These are phyloP conservation scores for Varanus komodoensis DNA, from an alignment of 2,113 vertebrate genomes.

Conservation along the genomic window DNA sequence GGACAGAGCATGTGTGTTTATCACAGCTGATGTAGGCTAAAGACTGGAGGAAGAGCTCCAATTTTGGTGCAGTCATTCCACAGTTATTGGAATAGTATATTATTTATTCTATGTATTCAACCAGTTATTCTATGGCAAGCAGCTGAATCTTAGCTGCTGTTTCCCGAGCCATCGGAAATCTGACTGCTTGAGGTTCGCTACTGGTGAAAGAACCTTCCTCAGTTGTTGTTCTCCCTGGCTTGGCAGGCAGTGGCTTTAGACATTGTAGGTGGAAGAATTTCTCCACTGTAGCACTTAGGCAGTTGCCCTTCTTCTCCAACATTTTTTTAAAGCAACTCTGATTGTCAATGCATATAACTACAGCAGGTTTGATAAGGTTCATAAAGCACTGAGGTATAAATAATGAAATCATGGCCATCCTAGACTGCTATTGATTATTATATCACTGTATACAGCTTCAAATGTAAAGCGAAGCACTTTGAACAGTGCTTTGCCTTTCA, in stretches of 20 bases:
- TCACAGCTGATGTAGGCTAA: background rate
- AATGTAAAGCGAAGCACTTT: slow-evolving; percentile 48
- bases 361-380: slow-evolving; percentile 37
- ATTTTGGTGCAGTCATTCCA: no score
- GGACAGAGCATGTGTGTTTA: background rate
- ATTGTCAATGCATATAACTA: slow-evolving; percentile 26
- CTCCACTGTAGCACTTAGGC: background rate
- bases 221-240: background rate
- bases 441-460: slow-evolving; percentile 45
- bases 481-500: slow-evolving; percentile 50
- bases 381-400: slow-evolving; percentile 26
- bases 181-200: background rate
- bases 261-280: background rate
- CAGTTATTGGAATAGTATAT: no score
- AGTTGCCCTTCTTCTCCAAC: background rate
- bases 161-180: background rate
- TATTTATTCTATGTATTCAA: background rate
- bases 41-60: no score
- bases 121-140: background rate
- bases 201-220: background rate
- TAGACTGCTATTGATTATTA: slow-evolving; percentile 52
- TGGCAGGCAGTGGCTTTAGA: background rate
- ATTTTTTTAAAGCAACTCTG: background rate
- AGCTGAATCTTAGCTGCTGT: background rate
- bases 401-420: slow-evolving; percentile 17